Evolutionary conservation across 2,888 invertebrate genomes (phyloP), one percentile per base, ranked within the genome.

Genomic region (Tinea trinotella): DNA sequence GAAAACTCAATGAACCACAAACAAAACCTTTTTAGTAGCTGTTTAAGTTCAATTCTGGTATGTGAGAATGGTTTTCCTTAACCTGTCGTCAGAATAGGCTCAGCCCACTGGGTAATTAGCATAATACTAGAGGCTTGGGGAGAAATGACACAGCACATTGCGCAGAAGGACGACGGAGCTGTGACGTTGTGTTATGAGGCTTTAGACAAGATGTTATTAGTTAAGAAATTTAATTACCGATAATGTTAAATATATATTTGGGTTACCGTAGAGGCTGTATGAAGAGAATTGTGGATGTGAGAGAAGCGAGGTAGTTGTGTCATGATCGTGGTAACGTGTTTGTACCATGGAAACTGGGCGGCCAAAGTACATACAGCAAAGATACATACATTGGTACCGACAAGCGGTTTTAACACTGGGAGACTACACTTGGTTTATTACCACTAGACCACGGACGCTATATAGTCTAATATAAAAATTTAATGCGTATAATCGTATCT

Each of bases 111-210:
- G 17, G 20, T 22, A 40, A 64, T 66, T 65, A 61, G 61, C 65
- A 65, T 66, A 65, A 59, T 60, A 55, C 57, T 50, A 50, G 24
- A 24, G 20, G 40, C 7, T 40, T 40, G 40, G 40, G 40, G 40
- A 40, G 40, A 40, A 12, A 73, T 81, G 82, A 77, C 76, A 65
- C 57, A 69, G 80, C 82, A 74, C 72, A 76, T 76, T 72, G 74
- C 68, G 60, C 56, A 66, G 40, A 71, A 70, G 73, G 71, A 68
- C 68, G 70, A 64, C 52, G 20, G 18, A 6, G 63, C 60, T 57
- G 60, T 61, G 54, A 64, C 64, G 62, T 60, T 61, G 64, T n/a
- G 20, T n/a, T 19, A 12, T 20, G 24, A 34, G 52, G 35, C 52
- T 35, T 17, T 35, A 36, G 50, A 22, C 13, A 50, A 24, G 22